These are phyloP conservation scores for Reticulitermes speratus DNA, from an alignment of 1,140 invertebrate genomes.

Conservation along the genomic window DNA sequence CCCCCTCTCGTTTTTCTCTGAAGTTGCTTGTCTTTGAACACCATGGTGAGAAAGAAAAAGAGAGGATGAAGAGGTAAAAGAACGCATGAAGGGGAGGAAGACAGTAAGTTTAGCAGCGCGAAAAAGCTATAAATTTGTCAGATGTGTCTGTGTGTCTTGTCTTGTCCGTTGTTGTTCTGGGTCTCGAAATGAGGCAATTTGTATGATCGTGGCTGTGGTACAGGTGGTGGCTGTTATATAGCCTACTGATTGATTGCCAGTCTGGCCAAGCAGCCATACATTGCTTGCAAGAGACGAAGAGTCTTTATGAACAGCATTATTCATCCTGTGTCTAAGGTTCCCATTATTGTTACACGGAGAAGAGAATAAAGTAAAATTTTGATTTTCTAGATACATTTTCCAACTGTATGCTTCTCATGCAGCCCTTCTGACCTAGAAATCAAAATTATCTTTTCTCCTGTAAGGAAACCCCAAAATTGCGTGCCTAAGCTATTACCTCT, in stretches of 20 bases:
- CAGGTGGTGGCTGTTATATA: constrained; percentile 30
- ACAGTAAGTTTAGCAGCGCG: constrained; percentile 34
- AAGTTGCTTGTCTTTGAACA: not conserved
- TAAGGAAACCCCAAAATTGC: too few relatives aligned
- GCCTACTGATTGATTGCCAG: constrained; percentile 23
- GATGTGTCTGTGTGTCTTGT: constrained; percentile 33
- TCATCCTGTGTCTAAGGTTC: not conserved
- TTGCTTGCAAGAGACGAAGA: not conserved
- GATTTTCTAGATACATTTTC: not conserved
- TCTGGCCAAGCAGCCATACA: not conserved
- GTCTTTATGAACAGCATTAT: not conserved
- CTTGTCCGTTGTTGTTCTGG: constrained; percentile 31
- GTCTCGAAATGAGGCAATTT: constrained; percentile 35
- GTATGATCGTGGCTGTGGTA: constrained; percentile 33
- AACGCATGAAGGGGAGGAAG: not conserved
- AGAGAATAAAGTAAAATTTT: not conserved
- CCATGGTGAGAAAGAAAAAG: constrained; percentile 2
- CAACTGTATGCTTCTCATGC: too few relatives aligned
- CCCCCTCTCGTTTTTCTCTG: not conserved
- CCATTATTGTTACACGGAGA: not conserved
- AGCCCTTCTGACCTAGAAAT: too few relatives aligned
- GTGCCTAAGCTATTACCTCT: too few relatives aligned
- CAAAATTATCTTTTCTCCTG: too few relatives aligned
- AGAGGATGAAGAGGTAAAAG: not conserved
- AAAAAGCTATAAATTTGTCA: constrained; percentile 36